Evolutionary conservation across 2,888 invertebrate species (phyloP).

Genomic region (Drosophila histrio): DNA sequence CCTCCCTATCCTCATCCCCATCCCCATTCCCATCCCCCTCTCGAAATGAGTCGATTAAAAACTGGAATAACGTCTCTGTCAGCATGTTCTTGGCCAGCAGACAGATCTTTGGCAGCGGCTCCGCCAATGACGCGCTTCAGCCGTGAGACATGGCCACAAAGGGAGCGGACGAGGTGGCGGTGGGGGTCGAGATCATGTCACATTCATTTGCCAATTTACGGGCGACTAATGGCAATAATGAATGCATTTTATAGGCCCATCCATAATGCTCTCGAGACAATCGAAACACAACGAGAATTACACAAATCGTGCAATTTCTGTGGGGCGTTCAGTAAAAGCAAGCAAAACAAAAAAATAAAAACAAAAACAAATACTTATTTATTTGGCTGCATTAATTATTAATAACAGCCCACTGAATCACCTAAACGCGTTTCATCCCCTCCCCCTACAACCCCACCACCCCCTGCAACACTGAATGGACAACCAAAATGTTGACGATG

Average conservation of each 20-base stretch:
- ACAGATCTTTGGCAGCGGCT: constrained; percentile 34
- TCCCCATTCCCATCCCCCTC: background rate
- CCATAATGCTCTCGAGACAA: constrained; percentile 66
- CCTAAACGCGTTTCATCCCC: background rate
- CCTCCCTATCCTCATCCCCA: background rate
- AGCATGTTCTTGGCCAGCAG: constrained; percentile 40
- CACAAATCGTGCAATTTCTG: constrained; percentile 59
- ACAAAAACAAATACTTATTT: constrained; percentile 33
- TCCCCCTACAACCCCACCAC: background rate
- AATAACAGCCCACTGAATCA: constrained; percentile 7
- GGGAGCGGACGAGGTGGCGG: constrained; percentile 13
- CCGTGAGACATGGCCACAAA: constrained; percentile 18
- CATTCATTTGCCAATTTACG: constrained; percentile 81
- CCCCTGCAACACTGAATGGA: background rate
- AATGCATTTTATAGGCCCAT: constrained; percentile 80
- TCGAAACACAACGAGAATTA: constrained; percentile 56
- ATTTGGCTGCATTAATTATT: constrained; percentile 33
- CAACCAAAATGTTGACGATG: background rate
- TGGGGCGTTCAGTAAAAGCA: constrained; percentile 1
- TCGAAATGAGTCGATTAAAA: constrained; percentile 66
- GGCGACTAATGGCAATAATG: constrained; percentile 81
- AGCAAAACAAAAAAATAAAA: constrained; percentile 9
- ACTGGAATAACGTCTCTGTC: constrained; percentile 77
- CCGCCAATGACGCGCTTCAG: constrained; percentile 48
- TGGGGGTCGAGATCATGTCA: constrained; percentile 45